These are phyloP conservation scores for Ariopsis seemanni DNA, from an alignment of 2,113 vertebrate species.

Conservation along the genomic window DNA sequence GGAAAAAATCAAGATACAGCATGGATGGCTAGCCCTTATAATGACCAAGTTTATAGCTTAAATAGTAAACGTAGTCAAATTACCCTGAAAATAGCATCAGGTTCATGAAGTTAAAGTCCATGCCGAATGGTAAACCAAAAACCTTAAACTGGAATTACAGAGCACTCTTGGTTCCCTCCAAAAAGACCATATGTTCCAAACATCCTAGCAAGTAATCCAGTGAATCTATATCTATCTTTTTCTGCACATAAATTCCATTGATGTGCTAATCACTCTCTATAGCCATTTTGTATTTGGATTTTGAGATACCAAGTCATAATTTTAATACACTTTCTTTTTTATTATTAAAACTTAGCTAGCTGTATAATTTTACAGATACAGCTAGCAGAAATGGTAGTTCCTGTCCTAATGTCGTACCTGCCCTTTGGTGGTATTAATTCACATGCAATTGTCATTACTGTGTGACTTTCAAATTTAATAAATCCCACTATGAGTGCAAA, in stretches of 20 bases:
- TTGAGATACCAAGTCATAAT: neutral
- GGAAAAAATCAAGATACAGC: too few relatives aligned
- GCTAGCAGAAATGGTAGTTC: neutral
- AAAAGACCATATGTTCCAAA: neutral
- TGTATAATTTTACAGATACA: too few relatives aligned
- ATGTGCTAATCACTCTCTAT: neutral
- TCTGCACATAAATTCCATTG: neutral
- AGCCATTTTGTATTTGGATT: neutral
- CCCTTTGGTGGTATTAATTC: neutral
- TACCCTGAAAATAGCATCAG: too few relatives aligned
- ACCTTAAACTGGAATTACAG: neutral
- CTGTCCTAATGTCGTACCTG: neutral
- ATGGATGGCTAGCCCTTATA: too few relatives aligned
- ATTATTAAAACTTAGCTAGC: neutral
- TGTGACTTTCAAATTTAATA: neutral
- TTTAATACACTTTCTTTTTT: neutral
- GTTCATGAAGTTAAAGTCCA: too few relatives aligned
- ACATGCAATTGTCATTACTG: neutral
- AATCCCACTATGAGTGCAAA: neutral
- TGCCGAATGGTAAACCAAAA: neutral
- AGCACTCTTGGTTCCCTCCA: neutral
- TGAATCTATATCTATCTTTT: neutral
- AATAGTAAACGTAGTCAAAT: too few relatives aligned
- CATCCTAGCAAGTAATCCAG: neutral
- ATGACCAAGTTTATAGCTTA: too few relatives aligned